Evolutionary conservation across 2,113 vertebrate species (phyloP), one percentile per base, ranked within the genome.

Genomic region (Hiodon alosoides): DNA sequence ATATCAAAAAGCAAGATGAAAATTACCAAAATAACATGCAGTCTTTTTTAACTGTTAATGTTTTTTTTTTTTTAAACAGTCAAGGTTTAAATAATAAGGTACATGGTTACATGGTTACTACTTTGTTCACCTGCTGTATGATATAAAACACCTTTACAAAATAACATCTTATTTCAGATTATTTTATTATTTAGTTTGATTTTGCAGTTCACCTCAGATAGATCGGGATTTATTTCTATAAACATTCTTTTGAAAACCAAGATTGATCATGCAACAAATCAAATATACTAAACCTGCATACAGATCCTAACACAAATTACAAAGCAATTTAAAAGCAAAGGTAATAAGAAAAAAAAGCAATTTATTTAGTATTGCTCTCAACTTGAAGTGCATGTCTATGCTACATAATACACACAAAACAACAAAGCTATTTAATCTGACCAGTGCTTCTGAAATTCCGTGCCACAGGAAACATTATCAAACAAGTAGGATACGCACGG

Each of bases 31-130:
- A 55, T 14, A 55, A 17, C 51, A 54, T 5, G 55, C 58, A 13
- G 7, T 55, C 11, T 54, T 9, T 57, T 60, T 59, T 60, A 60
- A 58, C 14, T 71, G 3, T 48, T 8, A 59, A 9, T 4, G 9
- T 58, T 11, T 13, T 47, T 50, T 71, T n/a, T 31, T 31, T 31
- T 31, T 31, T 13, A 47, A 46, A 47, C 57, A 48, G 57, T 48
- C 31, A 59, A 48, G 48, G 46, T 17, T 60, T 55, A 71, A 71
- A 71, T 31, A 71, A 58, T 60, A 71, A 58, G 55, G 10, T 59
- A n/a, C 55, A 11, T 11, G 69, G 17, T 70, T 70, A 55, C 16
- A 71, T n/a, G n/a, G 31, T 54, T 55, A 69, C 55, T 16, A 54
- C 13, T 9, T 16, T 54, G 51, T 69, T 69, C 55, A 69, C n/a